phyloP scores from a whole-genome alignment of 2,113 vertebrate genomes.

The Okapia johnstoni region DNA sequence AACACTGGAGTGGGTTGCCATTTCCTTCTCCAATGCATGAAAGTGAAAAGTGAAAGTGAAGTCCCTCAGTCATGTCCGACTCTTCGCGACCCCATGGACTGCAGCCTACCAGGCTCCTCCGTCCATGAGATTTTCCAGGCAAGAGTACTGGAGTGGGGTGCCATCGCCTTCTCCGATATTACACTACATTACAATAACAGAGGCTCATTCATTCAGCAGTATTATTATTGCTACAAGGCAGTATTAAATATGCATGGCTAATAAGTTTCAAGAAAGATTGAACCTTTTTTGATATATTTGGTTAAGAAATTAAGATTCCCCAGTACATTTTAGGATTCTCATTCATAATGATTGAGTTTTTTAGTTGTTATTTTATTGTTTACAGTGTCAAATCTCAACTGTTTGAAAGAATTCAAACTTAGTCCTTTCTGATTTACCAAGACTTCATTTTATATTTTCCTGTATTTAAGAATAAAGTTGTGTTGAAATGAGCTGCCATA shows the following conservation, averaged over 20 bases:
- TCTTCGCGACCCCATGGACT: no score
- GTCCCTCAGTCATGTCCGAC: no score
- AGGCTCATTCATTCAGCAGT: not conserved
- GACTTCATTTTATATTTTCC: not conserved
- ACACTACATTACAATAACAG: not conserved
- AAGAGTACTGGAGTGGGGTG: no score
- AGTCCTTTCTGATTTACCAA: not conserved
- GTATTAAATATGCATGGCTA: not conserved
- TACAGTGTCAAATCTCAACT: not conserved
- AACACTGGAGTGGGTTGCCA: no score
- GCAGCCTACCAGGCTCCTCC: no score
- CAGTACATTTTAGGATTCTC: not conserved
- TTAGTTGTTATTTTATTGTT: not conserved
- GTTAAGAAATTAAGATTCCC: not conserved
- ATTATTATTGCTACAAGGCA: not conserved
- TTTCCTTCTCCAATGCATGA: no score
- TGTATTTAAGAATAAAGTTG: not conserved
- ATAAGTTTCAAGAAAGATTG: conserved; percentile 6
- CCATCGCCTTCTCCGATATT: not conserved
- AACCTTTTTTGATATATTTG: not conserved
- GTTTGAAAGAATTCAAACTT: not conserved
- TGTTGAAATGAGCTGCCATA: not conserved
- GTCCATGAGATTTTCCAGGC: no score
- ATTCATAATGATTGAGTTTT: not conserved
- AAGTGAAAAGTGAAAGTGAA: no score